Base-by-base conservation (phyloP, 1,140 invertebrate genomes). In the Melipona quadrifasciata region DNA sequence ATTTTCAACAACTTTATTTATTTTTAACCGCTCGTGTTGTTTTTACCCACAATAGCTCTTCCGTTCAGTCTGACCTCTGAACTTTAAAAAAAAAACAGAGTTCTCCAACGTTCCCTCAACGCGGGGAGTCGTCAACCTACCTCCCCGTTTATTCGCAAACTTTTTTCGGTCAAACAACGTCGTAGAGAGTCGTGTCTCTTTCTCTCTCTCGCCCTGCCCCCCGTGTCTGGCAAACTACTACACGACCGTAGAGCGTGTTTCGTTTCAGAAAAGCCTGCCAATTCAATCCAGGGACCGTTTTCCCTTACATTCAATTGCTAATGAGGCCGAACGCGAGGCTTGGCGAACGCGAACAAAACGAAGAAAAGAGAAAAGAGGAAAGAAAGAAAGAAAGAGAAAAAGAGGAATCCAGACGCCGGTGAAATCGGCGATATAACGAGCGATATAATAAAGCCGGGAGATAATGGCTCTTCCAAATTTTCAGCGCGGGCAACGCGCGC, bases 221-320 rank as follows among this genome's bases (percentile, higher is more conserved):
- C 19, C 31, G 21, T 27, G 11, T 34, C 19, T 76, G 58, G 24
- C 27, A 39, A 47, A 58, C 55, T 14, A 58, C 31, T 39, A 61
- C 31, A 61, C 47, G 21, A 0, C 19, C 16, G 31, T n/a, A 39
- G n/a, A 61, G 24, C 31, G 24, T 57, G 64, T 68, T 39, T 76
- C 80, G 14, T 72, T 72, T 72, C 34, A 55, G 27, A 51, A 47
- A 47, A 27, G 19, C 68, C 73, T 39, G 27, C 51, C 61, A 24
- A 82, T 82, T 75, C 58, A 55, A 75, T 75, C 73, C 31, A 3
- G 64, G 3, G 3, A 76, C 31, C 58, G 81, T 78, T 83, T 58
- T 19, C 82, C 24, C n/a, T 78, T 78, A 71, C 65, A 53, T 83
- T 83, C 82, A 83, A 70, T 83, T 71, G 67, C 82, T 78, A 78